Conservation (phyloP, 2,113 vertebrate species). For the Microtus ochrogaster region DNA sequence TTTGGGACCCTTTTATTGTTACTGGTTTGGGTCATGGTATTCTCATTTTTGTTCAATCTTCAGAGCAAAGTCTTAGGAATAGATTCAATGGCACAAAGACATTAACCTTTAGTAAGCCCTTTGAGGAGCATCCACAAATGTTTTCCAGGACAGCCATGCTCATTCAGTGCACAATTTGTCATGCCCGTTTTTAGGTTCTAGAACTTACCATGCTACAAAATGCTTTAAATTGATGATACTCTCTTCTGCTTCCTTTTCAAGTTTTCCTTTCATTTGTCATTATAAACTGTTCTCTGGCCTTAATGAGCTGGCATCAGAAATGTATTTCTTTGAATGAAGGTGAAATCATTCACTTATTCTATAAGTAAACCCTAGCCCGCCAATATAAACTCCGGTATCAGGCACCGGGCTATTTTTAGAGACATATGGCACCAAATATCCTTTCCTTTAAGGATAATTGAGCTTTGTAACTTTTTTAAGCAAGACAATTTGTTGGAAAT, state of each 20-base stretch:
- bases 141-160: background rate
- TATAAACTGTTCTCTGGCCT: conserved; percentile 6
- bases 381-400: conserved; percentile 32
- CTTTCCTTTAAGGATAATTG: conserved; percentile 25
- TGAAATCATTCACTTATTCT: conserved; percentile 2
- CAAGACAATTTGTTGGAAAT: background rate
- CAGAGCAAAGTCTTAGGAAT: background rate
- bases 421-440: background rate
- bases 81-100: background rate
- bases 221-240: background rate
- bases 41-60: background rate
- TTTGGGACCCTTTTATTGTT: background rate
- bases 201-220: background rate
- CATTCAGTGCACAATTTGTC: background rate
- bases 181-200: background rate
- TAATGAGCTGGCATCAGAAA: background rate
- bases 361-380: background rate
- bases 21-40: background rate
- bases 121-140: background rate
- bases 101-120: background rate
- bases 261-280: background rate
- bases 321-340: background rate
- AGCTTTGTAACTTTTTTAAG: background rate
- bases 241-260: background rate
- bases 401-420: background rate